Percentiles rank a stretch among this genome's conserved stretches.
These are phyloP conservation scores for Macrocentrus cingulum DNA, from an alignment of 1,140 invertebrate genomes.

Conservation along the genomic window DNA sequence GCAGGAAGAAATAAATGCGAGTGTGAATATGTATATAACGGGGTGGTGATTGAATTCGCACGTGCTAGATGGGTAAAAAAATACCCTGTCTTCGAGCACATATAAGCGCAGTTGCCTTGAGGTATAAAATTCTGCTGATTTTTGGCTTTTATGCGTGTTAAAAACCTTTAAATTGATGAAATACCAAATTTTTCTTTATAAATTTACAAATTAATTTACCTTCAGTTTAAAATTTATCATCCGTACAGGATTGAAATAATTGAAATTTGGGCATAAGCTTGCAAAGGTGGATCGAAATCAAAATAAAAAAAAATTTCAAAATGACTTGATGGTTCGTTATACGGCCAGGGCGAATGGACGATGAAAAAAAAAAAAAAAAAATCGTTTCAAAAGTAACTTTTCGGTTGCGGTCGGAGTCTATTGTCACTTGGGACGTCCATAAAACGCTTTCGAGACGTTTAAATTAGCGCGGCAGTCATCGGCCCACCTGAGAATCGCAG, in stretches of 20 bases:
- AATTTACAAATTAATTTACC: too few species aligned
- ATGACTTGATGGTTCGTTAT: too few species aligned
- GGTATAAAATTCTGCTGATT: too few species aligned
- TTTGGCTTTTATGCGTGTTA: neutral
- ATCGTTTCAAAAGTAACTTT: slow-evolving; percentile 5
- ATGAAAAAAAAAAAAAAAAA: slow-evolving; percentile 19
- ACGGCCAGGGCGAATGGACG: neutral
- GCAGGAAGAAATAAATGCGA: slow-evolving; percentile 17
- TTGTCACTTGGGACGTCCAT: slow-evolving; percentile 12
- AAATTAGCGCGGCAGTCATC: slow-evolving; percentile 8
- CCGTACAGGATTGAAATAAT: too few species aligned
- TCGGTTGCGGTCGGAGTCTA: slow-evolving; percentile 5
- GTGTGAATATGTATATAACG: neutral
- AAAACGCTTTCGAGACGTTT: slow-evolving; percentile 20
- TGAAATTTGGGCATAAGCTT: too few species aligned
- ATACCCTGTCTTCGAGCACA: too few species aligned
- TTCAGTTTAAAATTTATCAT: too few species aligned
- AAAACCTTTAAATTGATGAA: neutral
- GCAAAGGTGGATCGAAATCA: too few species aligned
- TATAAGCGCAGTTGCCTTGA: too few species aligned
- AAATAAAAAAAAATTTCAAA: too few species aligned
- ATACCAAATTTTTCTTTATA: slow-evolving; percentile 9
- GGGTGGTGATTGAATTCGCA: slow-evolving; percentile 17
- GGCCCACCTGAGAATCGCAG: slow-evolving; percentile 13
- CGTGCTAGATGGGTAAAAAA: neutral